Evolutionary conservation across 2,888 invertebrate genomes (phyloP), one percentile per base, ranked within the genome.

Genomic region (Ophion ellenae): DNA sequence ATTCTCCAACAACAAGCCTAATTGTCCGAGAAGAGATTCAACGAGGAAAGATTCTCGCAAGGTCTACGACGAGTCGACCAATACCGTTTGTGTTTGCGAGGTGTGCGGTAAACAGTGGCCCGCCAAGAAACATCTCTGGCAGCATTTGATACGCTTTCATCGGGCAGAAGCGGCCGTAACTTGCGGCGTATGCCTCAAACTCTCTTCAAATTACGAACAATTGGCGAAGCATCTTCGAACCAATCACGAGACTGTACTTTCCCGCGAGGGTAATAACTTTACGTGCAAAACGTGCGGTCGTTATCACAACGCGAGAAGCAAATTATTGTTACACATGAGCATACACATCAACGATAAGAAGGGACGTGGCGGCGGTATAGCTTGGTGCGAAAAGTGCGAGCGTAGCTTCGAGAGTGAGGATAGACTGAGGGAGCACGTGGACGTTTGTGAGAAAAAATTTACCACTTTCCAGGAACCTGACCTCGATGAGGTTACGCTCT

Each of bases 71-170:
- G 95, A 95, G 88, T 93, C 93, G 7, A 94, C 94, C 0, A 94
- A 94, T 53, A 94, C 94, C 10, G 94, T 93, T 45, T 94, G 94
- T 67, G 91, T 93, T 0, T 94, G 96, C 87, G 95, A 95, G 88
- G 95, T 96, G n/a, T 96, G 96, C 87, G 94, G 95, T 7, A 96
- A 96, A 89, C 95, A 95, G 11, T 96, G 95, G 95, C 95, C 95
- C 0, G 95, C 95, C 0, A 95, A 95, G 87, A 95, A 95, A 87
- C 95, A 96, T 88, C 91, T 96, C 0, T 96, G 96, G 96, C 96
- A 96, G 89, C 96, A 96, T 90, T 93, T 95, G 76, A 95, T 95
- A 61, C 94, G 96, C 9, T 95, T 95, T 89, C 96, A 96, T 90
- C 94, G 95, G 74, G 91, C 94, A 11, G 95, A 95, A 59, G 95